Conservation (phyloP, 2,113 vertebrate genomes). For the Calidris pygmaea region DNA sequence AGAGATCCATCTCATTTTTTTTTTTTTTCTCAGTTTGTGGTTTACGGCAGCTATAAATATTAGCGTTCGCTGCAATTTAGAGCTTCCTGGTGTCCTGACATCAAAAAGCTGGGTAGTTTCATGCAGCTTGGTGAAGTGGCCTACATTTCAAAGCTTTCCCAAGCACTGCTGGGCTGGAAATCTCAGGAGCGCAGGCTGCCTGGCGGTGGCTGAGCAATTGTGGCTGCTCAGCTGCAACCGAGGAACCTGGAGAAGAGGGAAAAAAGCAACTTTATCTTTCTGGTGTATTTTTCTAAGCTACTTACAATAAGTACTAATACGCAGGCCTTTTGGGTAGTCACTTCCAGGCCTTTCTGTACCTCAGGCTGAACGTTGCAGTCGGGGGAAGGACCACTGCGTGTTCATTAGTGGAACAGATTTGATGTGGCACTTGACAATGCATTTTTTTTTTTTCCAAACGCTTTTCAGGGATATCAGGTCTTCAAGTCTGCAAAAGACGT, state of each 20-base stretch:
- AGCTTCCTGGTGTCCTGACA: not conserved
- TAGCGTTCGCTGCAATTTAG: not conserved
- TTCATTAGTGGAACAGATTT: not conserved
- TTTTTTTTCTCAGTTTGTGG: not conserved
- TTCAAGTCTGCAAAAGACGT: not conserved
- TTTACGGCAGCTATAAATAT: not conserved
- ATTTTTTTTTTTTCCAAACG: not conserved
- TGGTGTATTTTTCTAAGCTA: not conserved
- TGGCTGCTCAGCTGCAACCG: not conserved
- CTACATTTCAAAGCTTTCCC: not conserved
- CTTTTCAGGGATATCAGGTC: not conserved
- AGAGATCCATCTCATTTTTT: not conserved
- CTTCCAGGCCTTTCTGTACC: not conserved
- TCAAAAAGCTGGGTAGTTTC: not conserved
- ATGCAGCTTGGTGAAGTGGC: not conserved
- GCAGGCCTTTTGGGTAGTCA: not conserved
- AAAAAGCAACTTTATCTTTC: not conserved
- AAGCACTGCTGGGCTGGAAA: not conserved
- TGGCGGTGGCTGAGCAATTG: rapidly evolving
- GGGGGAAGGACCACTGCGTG: not conserved
- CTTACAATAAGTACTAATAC: not conserved
- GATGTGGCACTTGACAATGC: not conserved
- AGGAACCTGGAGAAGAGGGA: not conserved
- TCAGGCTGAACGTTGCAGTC: not conserved
- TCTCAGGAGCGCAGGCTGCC: not conserved